Percentiles rank a stretch among this genome's conserved stretches.
These are phyloP conservation scores for Oscheius sp. DNA, from an alignment of 1,140 invertebrate species.

Conservation along the genomic window DNA sequence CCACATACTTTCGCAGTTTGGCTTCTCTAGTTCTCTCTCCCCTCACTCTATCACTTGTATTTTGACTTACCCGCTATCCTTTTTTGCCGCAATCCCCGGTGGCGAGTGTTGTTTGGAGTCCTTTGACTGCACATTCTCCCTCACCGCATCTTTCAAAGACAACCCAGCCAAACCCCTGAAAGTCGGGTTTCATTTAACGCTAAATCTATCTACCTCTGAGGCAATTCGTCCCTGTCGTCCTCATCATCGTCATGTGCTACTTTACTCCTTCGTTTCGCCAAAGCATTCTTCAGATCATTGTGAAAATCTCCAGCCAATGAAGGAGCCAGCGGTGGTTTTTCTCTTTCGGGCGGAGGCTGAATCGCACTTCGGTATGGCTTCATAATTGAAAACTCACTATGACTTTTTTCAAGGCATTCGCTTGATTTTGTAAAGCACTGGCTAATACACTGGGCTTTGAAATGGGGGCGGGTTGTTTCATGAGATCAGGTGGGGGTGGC, in stretches of 20 bases:
- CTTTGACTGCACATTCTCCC: slow-evolving; percentile 28
- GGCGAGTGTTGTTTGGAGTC: slow-evolving; percentile 51
- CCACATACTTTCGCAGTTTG: too few relatives aligned
- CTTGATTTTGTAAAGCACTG: background rate
- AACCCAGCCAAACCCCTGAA: slow-evolving; percentile 23
- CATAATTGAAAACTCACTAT: background rate
- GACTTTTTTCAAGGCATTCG: background rate
- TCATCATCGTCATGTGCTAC: slow-evolving; percentile 53
- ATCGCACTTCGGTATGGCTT: background rate
- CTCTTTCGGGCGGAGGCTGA: background rate
- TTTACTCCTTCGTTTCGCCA: slow-evolving; percentile 57
- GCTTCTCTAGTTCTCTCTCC: too few relatives aligned
- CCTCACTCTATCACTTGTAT: background rate
- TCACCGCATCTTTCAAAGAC: slow-evolving; percentile 29
- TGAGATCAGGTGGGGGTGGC: slow-evolving; percentile 22
- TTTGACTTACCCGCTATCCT: slow-evolving; percentile 57
- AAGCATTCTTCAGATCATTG: slow-evolving; percentile 53
- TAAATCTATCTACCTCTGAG: too few relatives aligned
- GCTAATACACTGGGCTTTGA: background rate
- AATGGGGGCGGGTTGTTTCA: background rate
- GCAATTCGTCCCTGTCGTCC: slow-evolving; percentile 32
- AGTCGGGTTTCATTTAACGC: too few relatives aligned
- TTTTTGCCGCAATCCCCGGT: slow-evolving; percentile 56
- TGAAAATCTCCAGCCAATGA: slow-evolving; percentile 48
- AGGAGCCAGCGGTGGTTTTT: background rate